Percentiles rank a stretch among this genome's conserved stretches.
Evolutionary conservation across 2,113 vertebrate genomes (phyloP).

Genomic region (Pseudopipra pipra): DNA sequence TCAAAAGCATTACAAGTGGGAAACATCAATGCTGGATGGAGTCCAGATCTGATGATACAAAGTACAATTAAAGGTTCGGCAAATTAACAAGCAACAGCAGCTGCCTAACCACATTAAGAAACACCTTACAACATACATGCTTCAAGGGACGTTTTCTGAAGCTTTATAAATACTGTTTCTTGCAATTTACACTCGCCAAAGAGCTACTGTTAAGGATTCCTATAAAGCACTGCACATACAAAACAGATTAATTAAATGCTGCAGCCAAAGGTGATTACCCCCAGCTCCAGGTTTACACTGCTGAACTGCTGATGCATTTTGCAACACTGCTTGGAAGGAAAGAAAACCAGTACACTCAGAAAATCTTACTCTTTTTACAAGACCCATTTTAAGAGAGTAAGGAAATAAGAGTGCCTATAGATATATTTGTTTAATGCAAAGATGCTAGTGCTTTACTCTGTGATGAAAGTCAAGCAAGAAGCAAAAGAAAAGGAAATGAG

Average conservation of each 20-base stretch:
- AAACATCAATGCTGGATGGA: background rate
- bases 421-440: background rate
- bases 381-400: background rate
- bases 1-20: background rate
- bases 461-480: background rate
- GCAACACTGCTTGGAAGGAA: background rate
- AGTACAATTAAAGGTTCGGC: background rate
- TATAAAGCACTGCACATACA: background rate
- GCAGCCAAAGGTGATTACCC: background rate
- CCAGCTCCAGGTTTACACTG: fast-evolving
- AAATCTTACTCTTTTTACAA: background rate
- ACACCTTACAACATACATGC: background rate
- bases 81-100: background rate
- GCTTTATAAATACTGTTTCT: background rate
- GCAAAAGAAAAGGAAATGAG: background rate
- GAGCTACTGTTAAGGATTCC: background rate
- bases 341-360: background rate
- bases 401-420: background rate
- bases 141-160: background rate
- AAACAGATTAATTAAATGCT: background rate
- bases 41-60: background rate
- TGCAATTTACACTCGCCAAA: background rate
- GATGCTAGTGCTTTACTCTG: background rate
- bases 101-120: background rate
- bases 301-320: background rate